These are phyloP conservation scores for Eumaeus atala DNA, from an alignment of 1,140 invertebrate genomes.

Conservation along the genomic window DNA sequence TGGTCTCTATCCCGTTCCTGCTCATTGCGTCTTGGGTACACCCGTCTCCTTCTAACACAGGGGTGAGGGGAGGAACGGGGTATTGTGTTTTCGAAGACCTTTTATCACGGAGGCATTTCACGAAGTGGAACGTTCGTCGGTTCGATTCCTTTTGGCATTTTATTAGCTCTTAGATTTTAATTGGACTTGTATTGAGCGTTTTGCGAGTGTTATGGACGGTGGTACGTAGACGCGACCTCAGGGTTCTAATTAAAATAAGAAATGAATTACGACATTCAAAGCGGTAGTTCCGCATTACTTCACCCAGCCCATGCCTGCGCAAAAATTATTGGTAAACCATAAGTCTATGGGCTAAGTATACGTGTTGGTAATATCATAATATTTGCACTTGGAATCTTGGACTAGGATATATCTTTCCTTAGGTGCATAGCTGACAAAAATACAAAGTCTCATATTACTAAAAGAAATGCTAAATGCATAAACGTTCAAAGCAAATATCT, in stretches of 20 bases:
- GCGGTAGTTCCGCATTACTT: slow-evolving; percentile 5
- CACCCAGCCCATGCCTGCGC: not conserved
- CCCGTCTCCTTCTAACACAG: slow-evolving; percentile 42
- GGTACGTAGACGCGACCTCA: slow-evolving; percentile 15
- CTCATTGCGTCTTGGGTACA: slow-evolving; percentile 46
- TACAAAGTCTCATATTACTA: no score
- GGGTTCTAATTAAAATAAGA: slow-evolving; percentile 17
- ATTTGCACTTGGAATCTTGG: no score
- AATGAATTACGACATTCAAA: slow-evolving; percentile 12
- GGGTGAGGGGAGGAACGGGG: slow-evolving; percentile 54
- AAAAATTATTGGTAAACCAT: not conserved
- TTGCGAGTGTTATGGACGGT: slow-evolving; percentile 30
- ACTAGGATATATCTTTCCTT: no score
- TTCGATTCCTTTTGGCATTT: slow-evolving; percentile 67
- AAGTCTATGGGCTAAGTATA: no score
- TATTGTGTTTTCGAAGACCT: slow-evolving; percentile 72
- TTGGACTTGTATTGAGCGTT: slow-evolving; percentile 54
- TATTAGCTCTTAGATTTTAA: slow-evolving; percentile 67
- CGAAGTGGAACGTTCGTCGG: slow-evolving; percentile 58
- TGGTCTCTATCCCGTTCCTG: slow-evolving; percentile 59
- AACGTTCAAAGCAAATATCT: no score
- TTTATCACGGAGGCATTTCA: slow-evolving; percentile 68
- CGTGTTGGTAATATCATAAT: no score
- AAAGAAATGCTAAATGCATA: no score
- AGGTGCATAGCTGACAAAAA: no score